These are phyloP conservation scores for Trichonephila clavipes DNA, from an alignment of 1,140 invertebrate species.

Conservation along the genomic window DNA sequence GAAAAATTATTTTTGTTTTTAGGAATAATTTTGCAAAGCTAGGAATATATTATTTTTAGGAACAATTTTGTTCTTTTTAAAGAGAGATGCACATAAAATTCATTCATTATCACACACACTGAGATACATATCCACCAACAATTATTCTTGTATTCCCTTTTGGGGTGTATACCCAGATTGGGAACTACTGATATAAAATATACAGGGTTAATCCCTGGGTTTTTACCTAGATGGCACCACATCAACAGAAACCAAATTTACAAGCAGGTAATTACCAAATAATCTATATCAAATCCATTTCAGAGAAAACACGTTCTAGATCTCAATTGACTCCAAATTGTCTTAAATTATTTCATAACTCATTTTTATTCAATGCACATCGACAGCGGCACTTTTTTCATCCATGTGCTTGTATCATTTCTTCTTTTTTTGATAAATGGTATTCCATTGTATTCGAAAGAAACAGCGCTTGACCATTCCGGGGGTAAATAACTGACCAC, in stretches of 20 bases:
- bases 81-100: no score
- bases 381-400: neutral
- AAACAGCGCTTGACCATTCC: neutral
- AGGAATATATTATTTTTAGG: no score
- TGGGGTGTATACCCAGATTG: no score
- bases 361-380: neutral
- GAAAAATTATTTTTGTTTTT: no score
- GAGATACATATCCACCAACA: no score
- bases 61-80: no score
- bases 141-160: no score
- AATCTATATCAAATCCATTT: neutral
- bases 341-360: neutral
- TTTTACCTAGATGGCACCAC: slow-evolving; percentile 3
- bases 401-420: neutral
- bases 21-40: no score
- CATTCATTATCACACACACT: no score
- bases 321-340: neutral
- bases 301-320: neutral
- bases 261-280: neutral
- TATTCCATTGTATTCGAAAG: neutral
- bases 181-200: no score
- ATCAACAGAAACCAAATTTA: neutral
- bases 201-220: neutral
- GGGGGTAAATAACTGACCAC: neutral
- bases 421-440: neutral